Conservation (phyloP, 1,140 invertebrate genomes). For the Steinernema feltiae region DNA sequence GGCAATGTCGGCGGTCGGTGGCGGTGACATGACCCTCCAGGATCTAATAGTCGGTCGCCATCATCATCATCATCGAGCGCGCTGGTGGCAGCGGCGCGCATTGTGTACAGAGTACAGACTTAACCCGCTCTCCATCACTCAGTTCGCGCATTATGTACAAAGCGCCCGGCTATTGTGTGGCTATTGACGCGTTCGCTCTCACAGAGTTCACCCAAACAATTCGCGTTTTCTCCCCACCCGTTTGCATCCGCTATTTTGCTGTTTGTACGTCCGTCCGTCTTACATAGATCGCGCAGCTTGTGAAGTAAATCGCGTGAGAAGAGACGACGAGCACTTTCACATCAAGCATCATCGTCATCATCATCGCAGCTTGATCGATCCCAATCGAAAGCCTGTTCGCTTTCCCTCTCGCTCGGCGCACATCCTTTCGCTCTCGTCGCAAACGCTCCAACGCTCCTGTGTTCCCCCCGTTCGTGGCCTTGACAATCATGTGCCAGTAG, state of each 20-base stretch:
- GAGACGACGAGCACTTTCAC: background rate
- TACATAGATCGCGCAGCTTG: background rate
- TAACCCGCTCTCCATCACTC: too few relatives aligned
- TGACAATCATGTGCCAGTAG: background rate
- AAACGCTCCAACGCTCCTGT: background rate
- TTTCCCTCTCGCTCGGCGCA: background rate
- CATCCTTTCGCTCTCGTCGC: background rate
- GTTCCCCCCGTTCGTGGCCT: background rate
- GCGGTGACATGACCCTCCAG: background rate
- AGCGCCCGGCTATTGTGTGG: background rate
- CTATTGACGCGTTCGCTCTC: background rate
- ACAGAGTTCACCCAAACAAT: too few relatives aligned
- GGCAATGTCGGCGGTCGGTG: too few relatives aligned
- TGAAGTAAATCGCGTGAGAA: background rate
- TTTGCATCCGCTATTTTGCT: too few relatives aligned
- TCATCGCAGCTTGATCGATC: conserved; percentile 7
- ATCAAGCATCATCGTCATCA: conserved; percentile 5
- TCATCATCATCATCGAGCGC: background rate
- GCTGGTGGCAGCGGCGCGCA: too few relatives aligned
- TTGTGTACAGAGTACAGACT: background rate
- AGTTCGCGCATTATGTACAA: background rate
- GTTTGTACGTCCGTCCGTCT: background rate
- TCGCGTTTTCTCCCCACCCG: background rate
- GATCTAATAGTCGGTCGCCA: background rate
- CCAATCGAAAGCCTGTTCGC: conserved; percentile 7